phyloP scores from a whole-genome alignment of 2,113 vertebrate genomes.

The Lophura nycthemera region DNA sequence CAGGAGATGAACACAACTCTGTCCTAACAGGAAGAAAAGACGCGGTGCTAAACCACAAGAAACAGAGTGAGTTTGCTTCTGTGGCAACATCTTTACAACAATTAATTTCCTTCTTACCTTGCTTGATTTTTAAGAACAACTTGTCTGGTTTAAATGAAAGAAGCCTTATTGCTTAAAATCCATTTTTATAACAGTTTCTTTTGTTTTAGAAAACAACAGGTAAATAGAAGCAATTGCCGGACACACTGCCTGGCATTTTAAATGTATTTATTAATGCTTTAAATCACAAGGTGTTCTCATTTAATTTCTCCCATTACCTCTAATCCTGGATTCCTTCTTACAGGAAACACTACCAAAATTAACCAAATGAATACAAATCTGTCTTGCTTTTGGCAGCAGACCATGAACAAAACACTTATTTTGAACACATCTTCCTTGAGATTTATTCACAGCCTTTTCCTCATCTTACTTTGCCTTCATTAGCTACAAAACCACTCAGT shows the following conservation, averaged over 20 bases:
- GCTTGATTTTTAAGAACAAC: neutral
- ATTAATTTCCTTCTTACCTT: neutral
- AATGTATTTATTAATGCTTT: neutral
- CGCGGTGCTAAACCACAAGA: neutral
- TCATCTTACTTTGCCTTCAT: neutral
- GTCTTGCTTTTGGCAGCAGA: neutral
- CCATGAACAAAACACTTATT: neutral
- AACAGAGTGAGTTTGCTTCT: neutral
- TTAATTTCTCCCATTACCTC: neutral
- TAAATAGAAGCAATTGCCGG: neutral
- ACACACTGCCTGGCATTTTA: neutral
- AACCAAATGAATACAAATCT: neutral
- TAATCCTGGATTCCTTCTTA: neutral
- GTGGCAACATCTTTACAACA: neutral
- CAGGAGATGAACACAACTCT: neutral
- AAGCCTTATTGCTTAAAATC: neutral
- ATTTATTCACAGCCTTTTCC: neutral
- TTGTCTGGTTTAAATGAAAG: neutral
- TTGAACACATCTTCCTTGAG: neutral
- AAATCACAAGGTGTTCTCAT: neutral
- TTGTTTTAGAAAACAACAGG: neutral
- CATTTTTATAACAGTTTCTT: neutral
- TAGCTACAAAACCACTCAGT: neutral
- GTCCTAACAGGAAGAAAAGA: neutral
- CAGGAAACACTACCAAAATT: neutral